Conservation (phyloP, 2,113 vertebrate species). For the Chaetops frenatus region DNA sequence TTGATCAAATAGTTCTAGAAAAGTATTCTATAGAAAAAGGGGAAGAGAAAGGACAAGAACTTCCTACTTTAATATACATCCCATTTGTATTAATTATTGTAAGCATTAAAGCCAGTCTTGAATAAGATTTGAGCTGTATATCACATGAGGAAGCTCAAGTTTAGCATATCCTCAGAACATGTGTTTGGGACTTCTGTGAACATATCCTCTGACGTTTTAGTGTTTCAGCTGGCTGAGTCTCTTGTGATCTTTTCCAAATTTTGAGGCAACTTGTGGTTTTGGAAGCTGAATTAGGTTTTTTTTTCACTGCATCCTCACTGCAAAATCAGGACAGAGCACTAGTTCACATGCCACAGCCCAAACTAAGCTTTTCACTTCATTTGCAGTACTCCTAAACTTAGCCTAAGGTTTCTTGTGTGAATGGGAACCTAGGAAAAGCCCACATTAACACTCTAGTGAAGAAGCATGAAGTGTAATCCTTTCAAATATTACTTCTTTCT, state of each 20-base stretch:
- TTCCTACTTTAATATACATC: background rate
- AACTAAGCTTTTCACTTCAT: background rate
- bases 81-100: background rate
- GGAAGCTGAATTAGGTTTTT: background rate
- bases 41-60: background rate
- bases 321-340: background rate
- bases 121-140: background rate
- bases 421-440: background rate
- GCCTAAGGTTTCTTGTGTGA: background rate
- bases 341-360: background rate
- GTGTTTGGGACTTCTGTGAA: background rate
- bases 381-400: background rate
- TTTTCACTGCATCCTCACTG: background rate
- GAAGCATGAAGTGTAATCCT: background rate
- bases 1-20: background rate
- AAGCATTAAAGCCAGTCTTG: background rate
- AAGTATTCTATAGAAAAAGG: background rate
- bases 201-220: background rate
- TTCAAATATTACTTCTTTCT: background rate
- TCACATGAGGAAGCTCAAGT: background rate
- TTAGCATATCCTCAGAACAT: background rate
- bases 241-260: background rate
- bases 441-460: background rate
- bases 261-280: background rate
- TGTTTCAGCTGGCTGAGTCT: background rate